Conservation (phyloP, 1,140 invertebrate genomes). For the Hesperophylax magnus region DNA sequence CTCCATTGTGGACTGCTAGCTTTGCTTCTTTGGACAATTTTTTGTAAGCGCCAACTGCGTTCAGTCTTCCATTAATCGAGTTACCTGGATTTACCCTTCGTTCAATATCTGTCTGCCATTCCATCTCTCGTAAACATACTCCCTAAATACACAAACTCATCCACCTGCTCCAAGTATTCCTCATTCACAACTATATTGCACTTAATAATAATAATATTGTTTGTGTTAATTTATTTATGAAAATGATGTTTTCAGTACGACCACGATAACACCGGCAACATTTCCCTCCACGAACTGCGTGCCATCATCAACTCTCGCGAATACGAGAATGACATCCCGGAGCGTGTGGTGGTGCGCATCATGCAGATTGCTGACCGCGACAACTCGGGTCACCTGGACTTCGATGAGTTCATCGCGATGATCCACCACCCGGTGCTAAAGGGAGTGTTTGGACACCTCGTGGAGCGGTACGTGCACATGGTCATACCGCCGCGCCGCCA, state of each 20-base stretch:
- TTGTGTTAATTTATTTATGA: too few relatives aligned
- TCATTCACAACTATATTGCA: too few relatives aligned
- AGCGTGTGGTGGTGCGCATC: constrained; percentile 79
- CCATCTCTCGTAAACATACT: too few relatives aligned
- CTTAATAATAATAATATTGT: too few relatives aligned
- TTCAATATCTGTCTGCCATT: too few relatives aligned
- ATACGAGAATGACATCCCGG: constrained; percentile 80
- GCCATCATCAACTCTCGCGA: constrained; percentile 75
- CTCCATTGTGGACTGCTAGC: too few relatives aligned
- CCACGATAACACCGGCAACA: constrained; percentile 79
- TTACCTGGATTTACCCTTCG: too few relatives aligned
- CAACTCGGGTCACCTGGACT: constrained; percentile 81
- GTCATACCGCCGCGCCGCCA: constrained; percentile 66
- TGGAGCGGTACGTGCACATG: constrained; percentile 71
- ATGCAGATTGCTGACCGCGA: constrained; percentile 80
- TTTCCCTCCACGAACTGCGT: constrained; percentile 80
- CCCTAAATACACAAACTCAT: too few relatives aligned
- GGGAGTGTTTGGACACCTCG: constrained; percentile 73
- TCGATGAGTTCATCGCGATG: constrained; percentile 86
- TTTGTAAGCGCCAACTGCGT: too few relatives aligned
- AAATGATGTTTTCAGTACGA: constrained; percentile 77
- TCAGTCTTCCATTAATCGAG: too few relatives aligned
- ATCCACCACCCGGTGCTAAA: constrained; percentile 77
- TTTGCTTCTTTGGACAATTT: too few relatives aligned
- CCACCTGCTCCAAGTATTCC: too few relatives aligned